These are phyloP conservation scores for Fratercula arctica DNA, from an alignment of 2,797 vertebrate species.

Conservation along the genomic window DNA sequence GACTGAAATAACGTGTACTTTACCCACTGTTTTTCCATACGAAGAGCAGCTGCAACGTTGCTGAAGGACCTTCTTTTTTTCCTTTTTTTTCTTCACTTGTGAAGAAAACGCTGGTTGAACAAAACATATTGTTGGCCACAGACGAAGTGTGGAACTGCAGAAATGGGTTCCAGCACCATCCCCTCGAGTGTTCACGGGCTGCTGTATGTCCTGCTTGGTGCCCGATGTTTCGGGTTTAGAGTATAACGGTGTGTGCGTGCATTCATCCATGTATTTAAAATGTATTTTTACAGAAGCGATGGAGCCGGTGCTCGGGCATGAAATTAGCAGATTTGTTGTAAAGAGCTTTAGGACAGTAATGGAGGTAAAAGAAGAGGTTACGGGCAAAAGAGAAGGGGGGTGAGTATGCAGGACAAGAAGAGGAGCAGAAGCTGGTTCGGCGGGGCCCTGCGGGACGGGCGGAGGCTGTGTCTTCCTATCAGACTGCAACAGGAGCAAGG, in stretches of 20 bases:
- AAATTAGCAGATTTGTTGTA: neutral
- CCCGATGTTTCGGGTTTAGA: neutral
- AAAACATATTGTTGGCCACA: neutral
- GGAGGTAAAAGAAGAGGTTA: neutral
- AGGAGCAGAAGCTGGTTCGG: neutral
- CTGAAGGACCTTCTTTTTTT: neutral
- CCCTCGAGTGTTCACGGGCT: neutral
- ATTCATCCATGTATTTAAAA: neutral
- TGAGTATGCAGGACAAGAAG: rapidly evolving
- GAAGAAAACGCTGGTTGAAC: neutral
- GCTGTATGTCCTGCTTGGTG: neutral
- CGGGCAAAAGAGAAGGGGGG: neutral
- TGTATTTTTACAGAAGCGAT: neutral
- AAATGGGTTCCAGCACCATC: neutral
- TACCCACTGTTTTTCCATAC: neutral
- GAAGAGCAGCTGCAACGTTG: neutral
- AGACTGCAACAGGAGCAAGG: neutral
- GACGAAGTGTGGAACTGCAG: neutral
- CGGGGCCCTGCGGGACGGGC: neutral
- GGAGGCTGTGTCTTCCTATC: neutral
- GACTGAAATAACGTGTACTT: neutral
- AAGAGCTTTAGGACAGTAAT: neutral
- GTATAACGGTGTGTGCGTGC: too few relatives aligned
- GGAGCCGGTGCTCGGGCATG: neutral
- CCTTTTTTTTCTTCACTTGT: neutral